A percentile compares a stretch with the other conserved stretches of the same genome.
These are phyloP conservation scores for Notolabrus celidotus DNA, from an alignment of 2,797 vertebrate species.

Conservation along the genomic window DNA sequence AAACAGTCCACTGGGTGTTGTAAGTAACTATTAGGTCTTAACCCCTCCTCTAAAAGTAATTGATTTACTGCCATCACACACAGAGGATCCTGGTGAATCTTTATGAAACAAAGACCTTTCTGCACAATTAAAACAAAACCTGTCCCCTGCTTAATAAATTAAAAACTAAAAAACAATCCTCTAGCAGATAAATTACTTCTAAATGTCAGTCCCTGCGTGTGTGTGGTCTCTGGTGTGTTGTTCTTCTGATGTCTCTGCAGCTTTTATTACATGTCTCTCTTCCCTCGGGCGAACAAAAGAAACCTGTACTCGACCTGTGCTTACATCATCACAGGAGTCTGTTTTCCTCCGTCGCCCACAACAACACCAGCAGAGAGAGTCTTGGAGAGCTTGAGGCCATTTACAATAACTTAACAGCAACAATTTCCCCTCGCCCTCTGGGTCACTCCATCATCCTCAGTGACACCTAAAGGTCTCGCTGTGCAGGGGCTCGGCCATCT, in stretches of 20 bases:
- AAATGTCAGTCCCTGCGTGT: slow-evolving; percentile 22
- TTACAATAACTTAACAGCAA: not conserved
- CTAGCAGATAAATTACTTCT: not conserved
- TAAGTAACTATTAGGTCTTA: not conserved
- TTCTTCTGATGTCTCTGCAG: not conserved
- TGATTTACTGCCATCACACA: not conserved
- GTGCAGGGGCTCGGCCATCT: not conserved
- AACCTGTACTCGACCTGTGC: not conserved
- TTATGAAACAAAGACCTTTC: not conserved
- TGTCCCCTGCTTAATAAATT: too few species aligned
- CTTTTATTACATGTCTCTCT: slow-evolving; percentile 7
- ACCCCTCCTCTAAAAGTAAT: not conserved
- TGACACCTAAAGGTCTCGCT: slow-evolving; percentile 25
- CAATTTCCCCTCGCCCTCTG: slow-evolving; percentile 2
- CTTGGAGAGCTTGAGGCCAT: not conserved
- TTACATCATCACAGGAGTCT: not conserved
- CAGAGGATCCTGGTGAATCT: not conserved
- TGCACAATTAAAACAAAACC: slow-evolving; percentile 11
- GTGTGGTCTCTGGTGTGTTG: slow-evolving; percentile 6
- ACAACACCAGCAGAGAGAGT: not conserved
- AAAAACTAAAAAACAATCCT: too few species aligned
- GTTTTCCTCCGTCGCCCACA: slow-evolving; percentile 21
- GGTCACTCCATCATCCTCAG: slow-evolving; percentile 35
- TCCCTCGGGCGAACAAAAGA: not conserved
- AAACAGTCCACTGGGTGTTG: not conserved